These are phyloP conservation scores for Nestor notabilis DNA, from an alignment of 2,113 vertebrate species.

Conservation along the genomic window DNA sequence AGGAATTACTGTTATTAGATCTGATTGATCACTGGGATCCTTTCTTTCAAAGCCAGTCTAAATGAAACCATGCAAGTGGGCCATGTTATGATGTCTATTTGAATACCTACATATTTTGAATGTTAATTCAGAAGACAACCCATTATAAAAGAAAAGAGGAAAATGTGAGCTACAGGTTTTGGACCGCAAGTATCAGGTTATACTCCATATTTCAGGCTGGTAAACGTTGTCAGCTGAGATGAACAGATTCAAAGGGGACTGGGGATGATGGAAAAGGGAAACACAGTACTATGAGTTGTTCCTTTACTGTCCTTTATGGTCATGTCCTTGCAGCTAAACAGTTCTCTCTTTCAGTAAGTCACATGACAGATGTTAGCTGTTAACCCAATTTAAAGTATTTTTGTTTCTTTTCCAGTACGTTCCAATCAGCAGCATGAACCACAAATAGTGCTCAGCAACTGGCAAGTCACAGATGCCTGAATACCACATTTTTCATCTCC, in stretches of 20 bases:
- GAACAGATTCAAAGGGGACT: neutral
- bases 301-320: neutral
- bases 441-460: neutral
- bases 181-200: neutral
- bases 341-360: conserved; percentile 50
- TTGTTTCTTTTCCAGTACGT: conserved; percentile 52
- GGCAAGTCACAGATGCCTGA: conserved; percentile 1
- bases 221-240: neutral
- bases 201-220: neutral
- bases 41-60: conserved; percentile 25
- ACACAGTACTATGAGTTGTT: neutral
- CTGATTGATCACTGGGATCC: conserved; percentile 27
- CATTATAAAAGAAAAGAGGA: neutral
- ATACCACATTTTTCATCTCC: neutral
- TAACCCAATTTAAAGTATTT: conserved; percentile 61
- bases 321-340: neutral
- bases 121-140: neutral
- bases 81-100: neutral
- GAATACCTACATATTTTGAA: neutral
- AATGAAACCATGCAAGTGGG: neutral
- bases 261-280: neutral
- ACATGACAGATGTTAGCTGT: neutral
- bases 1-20: neutral
- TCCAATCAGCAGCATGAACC: conserved; percentile 20
- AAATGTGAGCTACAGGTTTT: neutral